These are phyloP conservation scores for Maccullochella peelii DNA, from an alignment of 2,113 vertebrate genomes.

Conservation along the genomic window DNA sequence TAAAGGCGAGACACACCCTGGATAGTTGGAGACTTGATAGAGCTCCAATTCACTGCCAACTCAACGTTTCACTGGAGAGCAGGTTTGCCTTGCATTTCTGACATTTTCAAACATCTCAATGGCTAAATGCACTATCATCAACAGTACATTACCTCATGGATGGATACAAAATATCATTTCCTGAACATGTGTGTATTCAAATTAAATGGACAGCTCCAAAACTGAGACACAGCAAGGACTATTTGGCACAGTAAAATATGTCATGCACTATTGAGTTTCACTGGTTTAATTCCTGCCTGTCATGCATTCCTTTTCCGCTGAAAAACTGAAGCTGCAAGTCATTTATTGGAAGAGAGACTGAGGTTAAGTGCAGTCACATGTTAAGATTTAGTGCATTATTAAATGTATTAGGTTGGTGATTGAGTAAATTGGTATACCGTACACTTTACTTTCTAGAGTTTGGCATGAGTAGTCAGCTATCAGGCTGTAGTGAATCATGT, in stretches of 20 bases:
- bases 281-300: constrained; percentile 49
- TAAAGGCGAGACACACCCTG: constrained; percentile 43
- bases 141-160: constrained; percentile 4
- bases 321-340: constrained; percentile 46
- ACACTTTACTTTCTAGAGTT: background rate
- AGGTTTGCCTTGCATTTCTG: background rate
- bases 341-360: constrained; percentile 44
- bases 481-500: constrained; percentile 23
- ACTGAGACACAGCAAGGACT: constrained; percentile 21
- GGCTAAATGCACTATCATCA: constrained; percentile 17
- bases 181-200: constrained; percentile 32
- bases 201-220: constrained; percentile 48
- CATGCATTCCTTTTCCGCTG: constrained; percentile 55
- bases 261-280: constrained; percentile 63
- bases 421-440: constrained; percentile 42
- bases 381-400: constrained; percentile 37
- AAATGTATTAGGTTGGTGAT: constrained; percentile 53
- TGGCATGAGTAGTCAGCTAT: background rate
- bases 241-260: constrained; percentile 39
- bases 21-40: constrained; percentile 18
- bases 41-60: constrained; percentile 1
- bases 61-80: constrained; percentile 1
- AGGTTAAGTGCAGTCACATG: constrained; percentile 50
- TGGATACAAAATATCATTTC: background rate
- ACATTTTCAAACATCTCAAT: constrained; percentile 15